Base-by-base conservation (phyloP, 2,113 vertebrate species). In the Ondatra zibethicus region DNA sequence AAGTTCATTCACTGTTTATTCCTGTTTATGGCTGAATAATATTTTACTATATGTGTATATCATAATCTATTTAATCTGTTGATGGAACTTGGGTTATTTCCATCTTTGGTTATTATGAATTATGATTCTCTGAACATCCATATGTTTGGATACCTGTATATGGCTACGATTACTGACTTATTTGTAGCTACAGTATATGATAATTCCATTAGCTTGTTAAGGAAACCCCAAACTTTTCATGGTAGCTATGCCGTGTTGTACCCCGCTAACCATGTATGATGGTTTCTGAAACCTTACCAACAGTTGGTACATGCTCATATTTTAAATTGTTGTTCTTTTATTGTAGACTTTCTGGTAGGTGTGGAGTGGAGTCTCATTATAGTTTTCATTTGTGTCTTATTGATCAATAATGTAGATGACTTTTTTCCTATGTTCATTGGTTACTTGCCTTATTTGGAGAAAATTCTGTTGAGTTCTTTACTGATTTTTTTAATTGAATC, bases 21-120 rank as follows among this genome's bases (percentile, higher is more conserved):
- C 50, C 3, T 89, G 72, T 88, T 88, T 47, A 76, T 39, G n/a
- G 33, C 17, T 85, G 33, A 61, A 77, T 61, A 72, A 72, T 72
- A 50, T 61, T 78, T 36, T 73, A 70, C 58, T 70, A 3, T 58
- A 33, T 58, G 0, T 29, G 42, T 39, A 77, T 33, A 17, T 92
- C 27, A 73, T 50, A 76, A 12, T 89, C 45, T 72, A 52, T 36
- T 80, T 39, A 61, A 81, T 73, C 25, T 89, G 33, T 88, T 75
- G 55, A 63, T 76, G 63, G 58, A 75, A 27, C 77, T 89, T 82
- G n/a, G 29, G 4, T 27, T 31, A 36, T 84, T 92, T 45, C 39
- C 14, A 72, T 31, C 10, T 66, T 96, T 58, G 33, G 91, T 89
- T 86, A 25, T 65, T 89, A 55, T 86, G 65, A 94, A 58, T 86